Percentiles rank a stretch among this genome's conserved stretches.
These are phyloP conservation scores for Cheilosia vulpina DNA, from an alignment of 2,888 invertebrate species.

Conservation along the genomic window DNA sequence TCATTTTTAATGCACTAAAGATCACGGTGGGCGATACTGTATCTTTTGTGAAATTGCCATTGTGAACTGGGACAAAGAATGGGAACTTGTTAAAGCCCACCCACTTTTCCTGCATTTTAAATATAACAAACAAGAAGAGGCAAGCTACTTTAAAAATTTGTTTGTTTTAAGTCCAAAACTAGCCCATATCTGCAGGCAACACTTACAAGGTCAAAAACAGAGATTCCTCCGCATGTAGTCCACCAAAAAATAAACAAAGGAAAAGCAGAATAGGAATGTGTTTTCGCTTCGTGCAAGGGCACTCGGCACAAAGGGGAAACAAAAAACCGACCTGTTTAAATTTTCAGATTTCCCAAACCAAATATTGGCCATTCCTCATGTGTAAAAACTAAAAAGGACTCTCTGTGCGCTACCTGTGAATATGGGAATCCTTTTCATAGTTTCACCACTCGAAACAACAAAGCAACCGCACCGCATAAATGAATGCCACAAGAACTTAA, in stretches of 20 bases:
- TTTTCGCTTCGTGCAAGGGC: constrained; percentile 4
- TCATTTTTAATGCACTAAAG: too few relatives aligned
- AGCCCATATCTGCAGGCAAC: background rate
- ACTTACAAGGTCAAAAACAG: constrained; percentile 32
- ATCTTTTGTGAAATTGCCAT: too few relatives aligned
- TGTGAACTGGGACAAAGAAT: too few relatives aligned
- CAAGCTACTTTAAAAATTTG: background rate
- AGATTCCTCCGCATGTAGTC: constrained; percentile 12
- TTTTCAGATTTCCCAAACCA: constrained; percentile 52
- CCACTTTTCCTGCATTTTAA: too few relatives aligned
- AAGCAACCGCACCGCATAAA: constrained; percentile 72
- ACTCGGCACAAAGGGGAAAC: background rate
- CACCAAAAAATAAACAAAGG: background rate
- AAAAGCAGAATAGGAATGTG: background rate
- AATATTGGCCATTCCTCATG: constrained; percentile 47
- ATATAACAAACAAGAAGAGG: background rate
- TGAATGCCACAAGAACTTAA: constrained; percentile 71
- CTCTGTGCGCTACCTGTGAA: constrained; percentile 25
- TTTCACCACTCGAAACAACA: constrained; percentile 68
- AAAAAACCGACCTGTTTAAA: constrained; percentile 22
- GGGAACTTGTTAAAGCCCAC: too few relatives aligned
- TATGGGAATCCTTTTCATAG: constrained; percentile 63
- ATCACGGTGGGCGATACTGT: too few relatives aligned
- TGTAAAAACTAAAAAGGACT: constrained; percentile 29
- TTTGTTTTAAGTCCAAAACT: background rate